Conservation (phyloP, 2,888 invertebrate genomes). For the Volucella inflata region DNA sequence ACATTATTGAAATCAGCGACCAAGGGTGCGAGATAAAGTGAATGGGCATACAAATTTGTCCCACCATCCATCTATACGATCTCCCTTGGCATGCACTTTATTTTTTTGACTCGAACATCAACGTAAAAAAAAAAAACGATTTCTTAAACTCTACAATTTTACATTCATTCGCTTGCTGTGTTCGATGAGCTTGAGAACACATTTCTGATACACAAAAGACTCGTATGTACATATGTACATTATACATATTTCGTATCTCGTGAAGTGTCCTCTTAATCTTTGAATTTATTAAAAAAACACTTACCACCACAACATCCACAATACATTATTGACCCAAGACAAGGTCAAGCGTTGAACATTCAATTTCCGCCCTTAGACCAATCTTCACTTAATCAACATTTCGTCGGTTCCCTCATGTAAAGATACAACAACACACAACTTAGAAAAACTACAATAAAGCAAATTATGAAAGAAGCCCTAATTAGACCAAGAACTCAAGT, state of each 20-base stretch:
- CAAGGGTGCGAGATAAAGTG: too few relatives aligned
- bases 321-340: conserved; percentile 14
- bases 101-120: too few relatives aligned
- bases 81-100: too few relatives aligned
- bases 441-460: not conserved
- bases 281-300: conserved; percentile 11
- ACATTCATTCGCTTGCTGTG: too few relatives aligned
- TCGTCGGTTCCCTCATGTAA: not conserved
- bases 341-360: conserved; percentile 24
- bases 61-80: too few relatives aligned
- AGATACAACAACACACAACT: conserved; percentile 7
- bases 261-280: not conserved
- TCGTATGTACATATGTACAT: too few relatives aligned
- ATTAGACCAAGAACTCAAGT: conserved; percentile 35
- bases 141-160: too few relatives aligned
- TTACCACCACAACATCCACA: not conserved
- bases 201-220: too few relatives aligned
- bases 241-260: not conserved
- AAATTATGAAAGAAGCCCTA: conserved; percentile 37
- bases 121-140: too few relatives aligned
- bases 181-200: too few relatives aligned
- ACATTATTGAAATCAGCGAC: too few relatives aligned
- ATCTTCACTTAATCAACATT: conserved; percentile 11
- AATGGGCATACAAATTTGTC: too few relatives aligned
- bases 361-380: conserved; percentile 22